These are phyloP conservation scores for Malacoraja senta DNA, from an alignment of 2,797 vertebrate genomes.

Conservation along the genomic window DNA sequence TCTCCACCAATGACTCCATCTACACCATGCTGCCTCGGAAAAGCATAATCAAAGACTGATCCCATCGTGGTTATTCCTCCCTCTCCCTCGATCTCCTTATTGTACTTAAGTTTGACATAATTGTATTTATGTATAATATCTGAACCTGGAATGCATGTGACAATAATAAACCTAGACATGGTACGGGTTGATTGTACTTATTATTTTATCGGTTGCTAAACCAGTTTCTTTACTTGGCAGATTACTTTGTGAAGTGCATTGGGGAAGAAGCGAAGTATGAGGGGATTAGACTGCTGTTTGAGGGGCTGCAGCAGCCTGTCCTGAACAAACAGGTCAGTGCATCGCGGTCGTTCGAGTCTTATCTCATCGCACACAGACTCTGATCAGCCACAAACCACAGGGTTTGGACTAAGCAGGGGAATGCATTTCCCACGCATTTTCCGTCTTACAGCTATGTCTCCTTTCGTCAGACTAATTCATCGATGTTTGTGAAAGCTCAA, in stretches of 20 bases:
- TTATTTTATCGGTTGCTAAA: background rate
- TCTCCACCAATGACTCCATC: too few relatives aligned
- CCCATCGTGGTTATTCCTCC: too few relatives aligned
- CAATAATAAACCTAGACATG: too few relatives aligned
- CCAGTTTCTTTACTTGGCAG: slow-evolving; percentile 53
- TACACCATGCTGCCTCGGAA: too few relatives aligned
- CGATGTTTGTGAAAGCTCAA: background rate
- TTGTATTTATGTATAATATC: too few relatives aligned
- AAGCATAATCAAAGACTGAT: too few relatives aligned
- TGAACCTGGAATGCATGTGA: too few relatives aligned
- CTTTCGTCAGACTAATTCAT: background rate
- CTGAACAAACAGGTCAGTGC: slow-evolving; percentile 87
- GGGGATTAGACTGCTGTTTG: slow-evolving; percentile 78
- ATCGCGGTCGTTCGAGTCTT: background rate
- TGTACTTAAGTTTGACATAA: too few relatives aligned
- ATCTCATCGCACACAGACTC: background rate
- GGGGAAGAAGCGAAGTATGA: slow-evolving; percentile 78
- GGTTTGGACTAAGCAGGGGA: background rate
- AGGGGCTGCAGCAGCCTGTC: slow-evolving; percentile 82
- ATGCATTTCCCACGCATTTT: background rate
- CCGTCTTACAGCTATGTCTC: background rate
- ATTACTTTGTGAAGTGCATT: slow-evolving; percentile 73
- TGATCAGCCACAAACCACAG: background rate
- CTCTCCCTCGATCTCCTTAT: too few relatives aligned
- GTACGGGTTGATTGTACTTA: too few relatives aligned